Conservation (phyloP, 2,113 vertebrate species). For the Apodemus speciosus region DNA sequence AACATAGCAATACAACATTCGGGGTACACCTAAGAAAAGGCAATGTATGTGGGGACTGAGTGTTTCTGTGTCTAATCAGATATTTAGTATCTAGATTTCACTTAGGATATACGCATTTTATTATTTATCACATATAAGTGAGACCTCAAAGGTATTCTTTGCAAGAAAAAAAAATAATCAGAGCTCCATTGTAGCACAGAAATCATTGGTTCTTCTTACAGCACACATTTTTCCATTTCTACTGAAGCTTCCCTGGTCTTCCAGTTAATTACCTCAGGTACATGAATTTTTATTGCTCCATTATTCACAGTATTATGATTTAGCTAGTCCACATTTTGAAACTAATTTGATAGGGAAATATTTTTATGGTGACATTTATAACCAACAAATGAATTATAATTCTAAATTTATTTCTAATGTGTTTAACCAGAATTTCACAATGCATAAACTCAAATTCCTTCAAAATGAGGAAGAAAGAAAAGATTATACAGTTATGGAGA, state of each 20-base stretch:
- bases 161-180: not conserved
- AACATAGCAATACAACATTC: not conserved
- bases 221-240: not conserved
- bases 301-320: constrained; percentile 64
- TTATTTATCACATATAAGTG: not conserved
- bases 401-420: constrained; percentile 54
- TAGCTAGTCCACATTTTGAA: constrained; percentile 58
- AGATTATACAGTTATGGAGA: not conserved
- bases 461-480: constrained; percentile 32
- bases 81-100: not conserved
- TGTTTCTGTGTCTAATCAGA: not conserved
- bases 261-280: constrained; percentile 56
- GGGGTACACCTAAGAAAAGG: not conserved
- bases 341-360: constrained; percentile 63
- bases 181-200: not conserved
- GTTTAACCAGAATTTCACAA: constrained; percentile 19
- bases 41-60: too few species aligned
- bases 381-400: constrained; percentile 60
- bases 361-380: constrained; percentile 53
- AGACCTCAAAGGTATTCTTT: not conserved
- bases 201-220: not conserved
- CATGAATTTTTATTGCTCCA: constrained; percentile 71
- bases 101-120: not conserved
- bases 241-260: not conserved
- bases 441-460: constrained; percentile 21